Evolutionary conservation across 2,113 vertebrate species (phyloP).

Genomic region (Cyanoliseus patagonus): DNA sequence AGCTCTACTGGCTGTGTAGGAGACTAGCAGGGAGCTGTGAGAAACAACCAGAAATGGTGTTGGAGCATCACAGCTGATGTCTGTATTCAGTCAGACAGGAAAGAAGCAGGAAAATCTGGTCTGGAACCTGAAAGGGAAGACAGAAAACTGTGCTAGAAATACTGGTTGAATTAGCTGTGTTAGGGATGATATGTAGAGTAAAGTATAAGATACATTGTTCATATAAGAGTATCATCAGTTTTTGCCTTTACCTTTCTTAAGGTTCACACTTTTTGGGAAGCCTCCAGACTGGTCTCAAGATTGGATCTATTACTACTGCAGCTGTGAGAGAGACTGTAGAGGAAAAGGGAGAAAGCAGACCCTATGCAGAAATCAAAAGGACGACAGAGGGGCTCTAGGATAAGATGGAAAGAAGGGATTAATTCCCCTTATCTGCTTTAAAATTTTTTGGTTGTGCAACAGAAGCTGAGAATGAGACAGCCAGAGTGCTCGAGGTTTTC

Average conservation of each 20-base stretch:
- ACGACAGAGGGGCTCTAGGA: neutral
- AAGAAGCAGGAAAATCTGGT: conserved; percentile 38
- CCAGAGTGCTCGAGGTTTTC: neutral
- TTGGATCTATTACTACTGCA: neutral
- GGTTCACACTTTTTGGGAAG: neutral
- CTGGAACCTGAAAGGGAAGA: neutral
- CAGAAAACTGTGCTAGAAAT: neutral
- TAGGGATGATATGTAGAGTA: neutral
- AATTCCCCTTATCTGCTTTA: neutral
- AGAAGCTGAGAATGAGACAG: neutral
- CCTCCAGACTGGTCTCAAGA: neutral
- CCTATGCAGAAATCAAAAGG: neutral
- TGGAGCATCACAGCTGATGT: neutral
- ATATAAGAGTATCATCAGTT: neutral
- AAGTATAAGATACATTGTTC: neutral
- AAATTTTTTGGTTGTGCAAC: neutral
- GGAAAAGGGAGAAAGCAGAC: neutral
- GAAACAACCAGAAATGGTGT: conserved; percentile 41
- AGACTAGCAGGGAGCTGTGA: conserved; percentile 17
- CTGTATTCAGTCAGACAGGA: neutral
- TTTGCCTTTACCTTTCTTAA: neutral
- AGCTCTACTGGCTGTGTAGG: conserved; percentile 12
- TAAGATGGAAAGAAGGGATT: neutral
- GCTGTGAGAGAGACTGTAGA: neutral
- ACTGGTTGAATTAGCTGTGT: neutral